Evolutionary conservation across 2,888 invertebrate genomes (phyloP).

Genomic region (Papilio gigon): DNA sequence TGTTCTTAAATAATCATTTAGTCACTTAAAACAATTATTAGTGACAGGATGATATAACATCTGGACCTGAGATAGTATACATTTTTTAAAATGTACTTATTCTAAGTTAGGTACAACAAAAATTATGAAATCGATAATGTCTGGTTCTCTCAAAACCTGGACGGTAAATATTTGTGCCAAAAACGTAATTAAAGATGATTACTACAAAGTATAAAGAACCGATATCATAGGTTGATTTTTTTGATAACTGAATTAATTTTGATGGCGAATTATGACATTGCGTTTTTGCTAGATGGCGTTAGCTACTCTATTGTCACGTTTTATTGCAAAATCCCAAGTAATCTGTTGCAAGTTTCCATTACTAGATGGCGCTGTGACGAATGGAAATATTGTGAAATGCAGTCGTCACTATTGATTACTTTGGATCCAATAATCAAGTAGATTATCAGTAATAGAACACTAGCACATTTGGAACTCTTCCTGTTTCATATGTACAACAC

Average conservation of each 20-base stretch:
- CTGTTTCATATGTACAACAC: not conserved
- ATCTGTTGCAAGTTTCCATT: slow-evolving; percentile 23
- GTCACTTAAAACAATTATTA: too few species aligned
- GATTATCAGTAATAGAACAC: not conserved
- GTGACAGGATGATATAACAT: too few species aligned
- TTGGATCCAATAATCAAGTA: slow-evolving; percentile 2
- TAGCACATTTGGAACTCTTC: not conserved
- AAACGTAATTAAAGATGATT: not conserved
- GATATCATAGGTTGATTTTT: not conserved
- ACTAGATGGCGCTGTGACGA: slow-evolving; percentile 36
- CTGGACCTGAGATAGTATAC: too few species aligned
- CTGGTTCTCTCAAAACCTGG: too few species aligned
- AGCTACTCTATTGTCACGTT: slow-evolving; percentile 20
- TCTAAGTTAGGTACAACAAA: too few species aligned
- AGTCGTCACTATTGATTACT: not conserved
- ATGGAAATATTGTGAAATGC: not conserved
- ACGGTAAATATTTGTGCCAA: too few species aligned
- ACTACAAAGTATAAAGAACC: not conserved
- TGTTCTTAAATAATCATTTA: too few species aligned
- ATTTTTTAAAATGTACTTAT: too few species aligned
- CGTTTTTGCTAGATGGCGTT: slow-evolving; percentile 39
- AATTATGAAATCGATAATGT: too few species aligned
- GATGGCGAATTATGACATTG: not conserved
- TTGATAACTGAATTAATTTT: slow-evolving; percentile 13
- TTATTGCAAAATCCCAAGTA: slow-evolving; percentile 26